Conservation (phyloP, 2,113 vertebrate species). For the Seriola rivoliana region DNA sequence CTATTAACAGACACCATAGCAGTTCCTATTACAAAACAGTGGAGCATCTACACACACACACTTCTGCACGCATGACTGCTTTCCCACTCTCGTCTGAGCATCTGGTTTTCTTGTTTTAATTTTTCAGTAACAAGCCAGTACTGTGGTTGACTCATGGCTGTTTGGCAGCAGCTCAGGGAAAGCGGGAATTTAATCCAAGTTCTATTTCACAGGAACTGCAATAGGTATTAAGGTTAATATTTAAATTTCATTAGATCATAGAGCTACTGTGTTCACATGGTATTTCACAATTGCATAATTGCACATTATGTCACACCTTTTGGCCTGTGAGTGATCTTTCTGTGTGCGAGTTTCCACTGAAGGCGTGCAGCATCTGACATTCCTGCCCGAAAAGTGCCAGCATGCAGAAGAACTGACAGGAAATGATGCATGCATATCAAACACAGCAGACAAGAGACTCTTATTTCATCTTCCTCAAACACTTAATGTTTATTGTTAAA, state of each 20-base stretch:
- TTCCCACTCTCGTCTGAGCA: constrained; percentile 27
- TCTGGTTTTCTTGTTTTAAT: constrained; percentile 57
- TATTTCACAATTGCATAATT: neutral
- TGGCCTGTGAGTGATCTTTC: neutral
- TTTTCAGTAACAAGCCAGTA: constrained; percentile 43
- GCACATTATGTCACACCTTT: neutral
- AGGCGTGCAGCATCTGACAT: neutral
- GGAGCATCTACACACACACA: neutral
- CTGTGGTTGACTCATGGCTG: constrained; percentile 51
- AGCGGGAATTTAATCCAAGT: constrained; percentile 46
- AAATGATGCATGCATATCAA: constrained; percentile 22
- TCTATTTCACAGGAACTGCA: constrained; percentile 24
- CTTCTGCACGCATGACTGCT: neutral
- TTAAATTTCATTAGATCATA: neutral
- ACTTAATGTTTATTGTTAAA: neutral
- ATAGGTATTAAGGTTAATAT: constrained; percentile 13
- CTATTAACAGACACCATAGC: neutral
- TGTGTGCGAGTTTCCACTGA: constrained; percentile 27
- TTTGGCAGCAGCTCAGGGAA: constrained; percentile 47
- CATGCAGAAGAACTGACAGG: constrained; percentile 10
- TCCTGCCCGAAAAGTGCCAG: constrained; percentile 14
- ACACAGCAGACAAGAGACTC: neutral
- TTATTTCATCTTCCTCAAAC: neutral
- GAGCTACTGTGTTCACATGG: neutral
- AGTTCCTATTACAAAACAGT: neutral